Evolutionary conservation across 2,797 vertebrate genomes (phyloP).

Genomic region (Nannoperca australis): DNA sequence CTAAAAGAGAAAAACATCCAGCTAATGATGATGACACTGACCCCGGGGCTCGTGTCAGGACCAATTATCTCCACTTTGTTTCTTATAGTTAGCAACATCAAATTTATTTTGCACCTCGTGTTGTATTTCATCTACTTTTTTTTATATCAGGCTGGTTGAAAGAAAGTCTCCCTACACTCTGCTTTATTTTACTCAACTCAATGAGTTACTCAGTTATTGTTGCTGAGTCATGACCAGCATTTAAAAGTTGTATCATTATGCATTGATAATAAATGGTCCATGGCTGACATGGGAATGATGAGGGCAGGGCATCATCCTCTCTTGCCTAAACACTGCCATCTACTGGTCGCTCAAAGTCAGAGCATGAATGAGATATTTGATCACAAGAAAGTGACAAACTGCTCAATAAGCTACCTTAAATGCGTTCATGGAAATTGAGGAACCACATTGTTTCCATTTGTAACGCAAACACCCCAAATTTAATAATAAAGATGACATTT

Average conservation of each 20-base stretch:
- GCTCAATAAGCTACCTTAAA: neutral
- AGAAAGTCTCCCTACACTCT: neutral
- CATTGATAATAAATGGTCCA: neutral
- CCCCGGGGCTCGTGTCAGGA: neutral
- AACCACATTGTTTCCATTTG: neutral
- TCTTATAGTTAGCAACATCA: neutral
- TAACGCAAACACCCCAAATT: neutral
- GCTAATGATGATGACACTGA: neutral
- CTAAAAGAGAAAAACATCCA: neutral
- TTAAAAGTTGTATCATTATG: neutral
- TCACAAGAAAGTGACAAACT: neutral
- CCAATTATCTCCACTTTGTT: neutral
- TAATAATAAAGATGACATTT: neutral
- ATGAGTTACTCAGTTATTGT: neutral
- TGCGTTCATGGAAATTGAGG: neutral
- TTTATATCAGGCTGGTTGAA: neutral
- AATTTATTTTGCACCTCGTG: neutral
- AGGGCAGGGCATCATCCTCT: neutral
- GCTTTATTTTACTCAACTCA: no score
- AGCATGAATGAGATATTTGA: neutral
- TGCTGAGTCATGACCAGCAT: neutral
- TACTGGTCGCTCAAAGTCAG: constrained; percentile 46
- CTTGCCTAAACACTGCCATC: constrained; percentile 52
- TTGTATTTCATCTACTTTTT: neutral
- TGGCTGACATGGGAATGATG: neutral